Base-by-base conservation (phyloP, 2,888 invertebrate genomes). In the Agrilus mali region DNA sequence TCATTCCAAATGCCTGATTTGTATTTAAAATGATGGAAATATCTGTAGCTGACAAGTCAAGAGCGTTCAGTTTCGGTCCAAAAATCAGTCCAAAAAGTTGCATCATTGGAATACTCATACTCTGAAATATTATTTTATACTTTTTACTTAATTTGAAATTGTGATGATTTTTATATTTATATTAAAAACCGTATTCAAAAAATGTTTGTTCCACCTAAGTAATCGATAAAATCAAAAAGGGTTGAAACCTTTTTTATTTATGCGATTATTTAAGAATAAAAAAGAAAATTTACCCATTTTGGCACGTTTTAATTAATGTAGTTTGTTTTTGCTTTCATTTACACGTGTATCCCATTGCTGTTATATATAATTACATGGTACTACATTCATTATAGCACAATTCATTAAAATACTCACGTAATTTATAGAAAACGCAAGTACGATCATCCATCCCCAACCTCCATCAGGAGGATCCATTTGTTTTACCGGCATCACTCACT, bases 1-100 rank as follows among this genome's bases (percentile, higher is more conserved):
- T 60, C 75, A 78, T 76, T 7, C 78, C 78, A 48, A 77, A 71
- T 33, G 78, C 76, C 56, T 76, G 72, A 57, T 80, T 79, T 8
- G 75, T 61, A 50, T 73, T 75, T 40, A 78, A 71, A 33, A 80
- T 72, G 12, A 75, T 62, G 2, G 75, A 69, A 6, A 71, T 69
- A 52, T 78, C 72, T 0, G 75, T 73, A 1, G 72, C 72, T 10
- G 71, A 63, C 40, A 79, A 60, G 4, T 68, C 67, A 1, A 74
- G 64, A 1, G 67, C 66, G 2, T 61, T 61, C 47, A 78, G 75
- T 2, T 70, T 69, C 53, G 74, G 72, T 65, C 75, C 73, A 53
- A 76, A 76, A 13, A 80, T 66, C 41, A 80, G 64, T 14, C 74
- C 76, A 50, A 79, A 79, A 27, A 72, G 71, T 52, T 75, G 73